A percentile compares a stretch with the other conserved stretches of the same genome.
Evolutionary conservation across 2,113 vertebrate genomes (phyloP).

Genomic region (Micronycteris hirsuta): DNA sequence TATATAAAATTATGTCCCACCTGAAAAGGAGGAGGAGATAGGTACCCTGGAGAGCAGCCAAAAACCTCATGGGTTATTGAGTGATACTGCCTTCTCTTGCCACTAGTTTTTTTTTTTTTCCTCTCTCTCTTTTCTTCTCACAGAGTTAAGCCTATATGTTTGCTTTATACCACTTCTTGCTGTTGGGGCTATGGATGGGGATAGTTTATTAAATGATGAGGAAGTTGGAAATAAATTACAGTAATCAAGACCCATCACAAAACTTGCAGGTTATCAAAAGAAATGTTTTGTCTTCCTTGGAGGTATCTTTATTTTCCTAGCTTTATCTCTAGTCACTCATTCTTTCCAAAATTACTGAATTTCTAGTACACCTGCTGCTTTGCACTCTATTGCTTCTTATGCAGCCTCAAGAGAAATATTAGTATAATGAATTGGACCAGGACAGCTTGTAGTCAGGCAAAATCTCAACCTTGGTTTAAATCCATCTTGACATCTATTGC

Average conservation of each 20-base stretch:
- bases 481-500: background rate
- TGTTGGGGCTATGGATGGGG: background rate
- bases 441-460: background rate
- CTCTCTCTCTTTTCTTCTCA: background rate
- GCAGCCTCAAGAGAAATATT: background rate
- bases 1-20: background rate
- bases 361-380: background rate
- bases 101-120: background rate
- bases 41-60: background rate
- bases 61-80: background rate
- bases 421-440: background rate
- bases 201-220: background rate
- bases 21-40: conserved; percentile 15
- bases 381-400: background rate
- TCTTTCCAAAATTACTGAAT: background rate
- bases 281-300: background rate
- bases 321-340: background rate
- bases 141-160: background rate
- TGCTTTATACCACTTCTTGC: background rate
- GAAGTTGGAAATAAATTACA: background rate
- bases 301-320: background rate
- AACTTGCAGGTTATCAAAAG: background rate
- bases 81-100: background rate
- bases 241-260: background rate
- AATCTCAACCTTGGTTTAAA: conserved; percentile 25